Percentiles rank a stretch among this genome's conserved stretches.
phyloP scores from a whole-genome alignment of 2,113 vertebrate genomes.

The Balaeniceps rex region DNA sequence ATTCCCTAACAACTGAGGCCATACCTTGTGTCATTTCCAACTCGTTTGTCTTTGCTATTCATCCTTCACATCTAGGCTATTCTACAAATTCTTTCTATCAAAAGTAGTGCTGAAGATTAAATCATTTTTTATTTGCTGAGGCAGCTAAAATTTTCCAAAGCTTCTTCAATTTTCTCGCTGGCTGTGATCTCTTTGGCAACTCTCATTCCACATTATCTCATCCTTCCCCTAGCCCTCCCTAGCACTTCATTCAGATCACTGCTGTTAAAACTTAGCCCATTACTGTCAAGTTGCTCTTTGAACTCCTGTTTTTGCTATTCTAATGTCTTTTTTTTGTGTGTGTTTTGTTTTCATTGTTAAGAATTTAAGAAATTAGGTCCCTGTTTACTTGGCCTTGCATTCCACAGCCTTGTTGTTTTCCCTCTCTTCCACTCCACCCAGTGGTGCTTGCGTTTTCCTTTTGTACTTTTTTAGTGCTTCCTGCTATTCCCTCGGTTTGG shows the following conservation, averaged over 20 bases:
- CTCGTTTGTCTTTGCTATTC: background rate
- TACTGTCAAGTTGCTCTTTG: background rate
- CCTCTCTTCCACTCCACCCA: background rate
- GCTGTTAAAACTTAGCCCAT: background rate
- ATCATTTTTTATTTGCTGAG: background rate
- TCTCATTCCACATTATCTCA: background rate
- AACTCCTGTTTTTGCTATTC: background rate
- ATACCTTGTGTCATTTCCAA: background rate
- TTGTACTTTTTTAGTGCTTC: background rate
- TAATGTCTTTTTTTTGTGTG: background rate
- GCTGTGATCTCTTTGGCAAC: background rate
- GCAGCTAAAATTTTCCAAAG: background rate
- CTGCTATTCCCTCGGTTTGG: background rate
- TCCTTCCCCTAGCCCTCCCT: background rate
- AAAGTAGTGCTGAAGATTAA: background rate
- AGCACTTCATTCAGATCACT: background rate
- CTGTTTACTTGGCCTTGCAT: background rate
- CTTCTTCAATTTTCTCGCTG: background rate
- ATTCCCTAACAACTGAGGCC: background rate
- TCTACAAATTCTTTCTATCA: background rate
- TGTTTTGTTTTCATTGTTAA: background rate
- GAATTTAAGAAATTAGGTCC: background rate
- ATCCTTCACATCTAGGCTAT: background rate
- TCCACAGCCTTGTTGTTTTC: background rate
- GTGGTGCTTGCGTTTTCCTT: background rate